A percentile compares a stretch with the other conserved stretches of the same genome.
Conservation (phyloP, 2,113 vertebrate genomes). For the Excalfactoria chinensis region DNA sequence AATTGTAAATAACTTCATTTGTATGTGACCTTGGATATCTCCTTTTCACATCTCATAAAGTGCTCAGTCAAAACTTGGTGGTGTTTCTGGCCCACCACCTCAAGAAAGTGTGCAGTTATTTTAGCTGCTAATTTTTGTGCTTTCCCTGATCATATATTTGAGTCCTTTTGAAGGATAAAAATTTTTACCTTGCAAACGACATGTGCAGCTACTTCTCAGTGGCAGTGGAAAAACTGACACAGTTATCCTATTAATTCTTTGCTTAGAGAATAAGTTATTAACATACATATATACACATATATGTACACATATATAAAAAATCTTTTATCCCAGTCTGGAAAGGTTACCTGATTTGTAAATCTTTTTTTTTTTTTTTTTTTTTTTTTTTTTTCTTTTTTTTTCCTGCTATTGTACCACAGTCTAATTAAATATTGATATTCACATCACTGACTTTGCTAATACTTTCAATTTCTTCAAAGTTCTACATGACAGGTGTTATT, state of each 20-base stretch:
- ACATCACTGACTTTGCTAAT: background rate
- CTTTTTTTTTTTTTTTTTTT: background rate
- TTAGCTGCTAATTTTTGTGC: background rate
- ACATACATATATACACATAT: no score
- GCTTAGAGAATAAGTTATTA: background rate
- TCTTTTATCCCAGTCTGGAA: background rate
- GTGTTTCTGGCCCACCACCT: background rate
- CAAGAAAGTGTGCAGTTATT: background rate
- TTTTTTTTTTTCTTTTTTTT: background rate
- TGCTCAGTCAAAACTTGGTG: background rate
- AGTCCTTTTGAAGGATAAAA: background rate
- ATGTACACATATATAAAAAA: no score
- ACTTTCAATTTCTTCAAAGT: background rate
- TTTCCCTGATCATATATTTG: background rate
- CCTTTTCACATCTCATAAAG: background rate
- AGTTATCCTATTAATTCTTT: background rate
- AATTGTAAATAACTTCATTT: background rate
- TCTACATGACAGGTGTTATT: conserved; percentile 45
- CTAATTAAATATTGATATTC: conserved; percentile 25
- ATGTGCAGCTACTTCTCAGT: background rate
- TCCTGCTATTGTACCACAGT: background rate
- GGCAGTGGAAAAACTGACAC: background rate
- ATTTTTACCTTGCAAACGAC: background rate
- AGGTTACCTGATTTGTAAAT: background rate
- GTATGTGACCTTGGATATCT: background rate